Conservation (phyloP, 1,140 invertebrate species). For the Microplitis mediator region DNA sequence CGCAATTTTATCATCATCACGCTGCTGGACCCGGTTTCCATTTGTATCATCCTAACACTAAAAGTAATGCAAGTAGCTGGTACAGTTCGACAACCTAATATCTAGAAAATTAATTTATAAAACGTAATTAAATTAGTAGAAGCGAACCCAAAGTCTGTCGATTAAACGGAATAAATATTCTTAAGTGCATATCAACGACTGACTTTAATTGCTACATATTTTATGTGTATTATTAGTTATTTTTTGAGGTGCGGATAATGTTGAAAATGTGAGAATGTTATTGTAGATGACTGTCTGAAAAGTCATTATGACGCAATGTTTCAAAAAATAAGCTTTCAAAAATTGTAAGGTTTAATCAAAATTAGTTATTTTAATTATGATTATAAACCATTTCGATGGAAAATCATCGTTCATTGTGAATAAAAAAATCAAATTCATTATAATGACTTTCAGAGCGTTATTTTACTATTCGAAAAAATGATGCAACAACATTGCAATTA, state of each 20-base stretch:
- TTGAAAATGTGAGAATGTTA: too few species aligned
- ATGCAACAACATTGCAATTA: too few species aligned
- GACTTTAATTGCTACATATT: background rate
- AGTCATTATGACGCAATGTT: too few species aligned
- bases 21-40: conserved; percentile 80
- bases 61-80: conserved; percentile 64
- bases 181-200: conserved; percentile 23
- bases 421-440: too few species aligned
- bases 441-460: too few species aligned
- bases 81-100: conserved; percentile 61
- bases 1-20: conserved; percentile 82
- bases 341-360: too few species aligned
- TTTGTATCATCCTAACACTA: conserved; percentile 80
- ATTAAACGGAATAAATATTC: background rate
- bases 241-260: background rate
- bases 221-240: background rate
- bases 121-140: conserved; percentile 47
- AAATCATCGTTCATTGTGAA: too few species aligned
- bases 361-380: too few species aligned
- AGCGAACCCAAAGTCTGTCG: conserved; percentile 29
- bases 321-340: too few species aligned
- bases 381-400: too few species aligned
- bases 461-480: too few species aligned
- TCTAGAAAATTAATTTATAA: conserved; percentile 37
- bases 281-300: too few species aligned